phyloP scores from a whole-genome alignment of 2,113 vertebrate genomes.

The Fukomys damarensis region DNA sequence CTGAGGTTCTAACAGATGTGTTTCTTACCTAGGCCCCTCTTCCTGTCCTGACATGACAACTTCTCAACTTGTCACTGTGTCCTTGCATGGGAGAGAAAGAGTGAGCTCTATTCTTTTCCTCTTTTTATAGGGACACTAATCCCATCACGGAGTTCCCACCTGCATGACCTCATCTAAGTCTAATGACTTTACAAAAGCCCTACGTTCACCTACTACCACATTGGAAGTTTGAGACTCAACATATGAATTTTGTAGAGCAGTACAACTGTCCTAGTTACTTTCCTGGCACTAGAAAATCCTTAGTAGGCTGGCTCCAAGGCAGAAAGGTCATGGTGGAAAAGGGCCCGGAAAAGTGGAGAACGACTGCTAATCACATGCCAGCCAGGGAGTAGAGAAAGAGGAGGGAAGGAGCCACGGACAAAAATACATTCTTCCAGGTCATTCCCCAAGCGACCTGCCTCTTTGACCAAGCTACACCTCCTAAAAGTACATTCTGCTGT shows the following conservation, averaged over 20 bases:
- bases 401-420: background rate
- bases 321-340: background rate
- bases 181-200: background rate
- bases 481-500: background rate
- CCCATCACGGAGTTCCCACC: background rate
- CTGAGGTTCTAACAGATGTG: background rate
- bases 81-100: background rate
- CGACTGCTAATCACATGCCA: background rate
- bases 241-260: background rate
- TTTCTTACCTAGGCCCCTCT: background rate
- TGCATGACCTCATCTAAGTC: background rate
- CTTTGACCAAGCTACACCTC: background rate
- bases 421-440: background rate
- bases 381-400: background rate
- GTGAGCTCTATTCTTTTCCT: background rate
- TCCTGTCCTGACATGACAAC: background rate
- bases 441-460: background rate
- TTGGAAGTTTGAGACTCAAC: background rate
- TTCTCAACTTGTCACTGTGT: background rate
- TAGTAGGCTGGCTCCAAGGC: background rate
- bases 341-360: background rate
- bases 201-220: no score
- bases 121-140: background rate
- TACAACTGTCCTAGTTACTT: background rate
- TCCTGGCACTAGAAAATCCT: background rate